A percentile compares a stretch with the other conserved stretches of the same genome.
phyloP scores from a whole-genome alignment of 2,113 vertebrate genomes.

The Hipposideros armiger region DNA sequence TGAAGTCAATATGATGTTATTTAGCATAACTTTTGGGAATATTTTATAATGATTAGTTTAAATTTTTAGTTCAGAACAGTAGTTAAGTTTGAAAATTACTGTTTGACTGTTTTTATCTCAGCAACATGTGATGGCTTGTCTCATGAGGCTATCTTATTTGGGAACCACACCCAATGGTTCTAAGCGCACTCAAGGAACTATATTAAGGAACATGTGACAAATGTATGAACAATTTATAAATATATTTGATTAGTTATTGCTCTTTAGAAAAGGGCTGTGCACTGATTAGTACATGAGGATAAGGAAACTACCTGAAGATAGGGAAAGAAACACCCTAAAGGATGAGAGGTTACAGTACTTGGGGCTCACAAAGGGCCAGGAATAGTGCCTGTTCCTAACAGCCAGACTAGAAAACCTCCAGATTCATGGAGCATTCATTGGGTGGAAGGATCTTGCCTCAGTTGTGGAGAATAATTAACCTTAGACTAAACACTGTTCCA shows the following conservation, averaged over 20 bases:
- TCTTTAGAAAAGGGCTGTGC: neutral
- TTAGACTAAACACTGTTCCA: neutral
- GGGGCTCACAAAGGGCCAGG: neutral
- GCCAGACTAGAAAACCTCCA: neutral
- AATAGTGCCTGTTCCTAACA: neutral
- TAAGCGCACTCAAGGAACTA: constrained; percentile 38
- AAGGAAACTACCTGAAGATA: neutral
- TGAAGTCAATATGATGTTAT: constrained; percentile 30
- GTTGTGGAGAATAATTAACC: neutral
- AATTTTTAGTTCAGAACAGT: constrained; percentile 73
- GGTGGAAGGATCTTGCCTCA: neutral
- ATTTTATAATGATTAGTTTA: constrained; percentile 56
- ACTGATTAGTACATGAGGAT: neutral
- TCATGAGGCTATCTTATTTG: constrained; percentile 68
- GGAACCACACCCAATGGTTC: constrained; percentile 48
- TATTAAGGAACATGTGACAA: constrained; percentile 61
- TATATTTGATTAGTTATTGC: constrained; percentile 58
- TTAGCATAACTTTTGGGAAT: constrained; percentile 10
- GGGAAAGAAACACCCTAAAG: neutral
- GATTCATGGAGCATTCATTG: neutral
- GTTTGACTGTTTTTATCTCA: constrained; percentile 72
- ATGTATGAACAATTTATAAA: constrained; percentile 71
- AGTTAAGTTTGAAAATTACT: constrained; percentile 71
- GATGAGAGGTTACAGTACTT: neutral
- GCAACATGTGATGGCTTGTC: constrained; percentile 70